Conservation (phyloP, 1,140 invertebrate species). For the Drosophila equinoxialis region DNA sequence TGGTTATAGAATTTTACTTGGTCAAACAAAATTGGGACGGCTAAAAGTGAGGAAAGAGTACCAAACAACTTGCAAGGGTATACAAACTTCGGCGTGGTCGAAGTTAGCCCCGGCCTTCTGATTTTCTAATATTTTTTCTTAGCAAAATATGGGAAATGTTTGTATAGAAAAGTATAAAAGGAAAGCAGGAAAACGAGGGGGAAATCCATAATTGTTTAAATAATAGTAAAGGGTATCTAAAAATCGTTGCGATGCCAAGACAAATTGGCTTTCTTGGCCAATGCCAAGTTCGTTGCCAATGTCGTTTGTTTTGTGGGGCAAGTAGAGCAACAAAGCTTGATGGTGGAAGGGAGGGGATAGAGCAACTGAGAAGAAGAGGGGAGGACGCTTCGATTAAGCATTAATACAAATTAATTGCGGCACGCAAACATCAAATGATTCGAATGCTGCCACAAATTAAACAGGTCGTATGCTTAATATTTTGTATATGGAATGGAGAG, state of each 20-base stretch:
- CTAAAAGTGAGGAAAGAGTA: too few species aligned
- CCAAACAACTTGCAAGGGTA: too few species aligned
- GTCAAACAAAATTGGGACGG: too few species aligned
- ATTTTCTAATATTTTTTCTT: too few species aligned
- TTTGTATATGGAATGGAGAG: background rate
- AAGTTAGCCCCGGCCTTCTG: too few species aligned
- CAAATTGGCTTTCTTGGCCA: background rate
- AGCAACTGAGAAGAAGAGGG: background rate
- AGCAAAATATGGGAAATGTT: too few species aligned
- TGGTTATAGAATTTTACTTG: too few species aligned
- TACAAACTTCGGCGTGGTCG: too few species aligned
- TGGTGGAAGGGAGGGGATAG: background rate
- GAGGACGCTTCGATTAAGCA: conserved; percentile 2
- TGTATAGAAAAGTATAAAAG: too few species aligned
- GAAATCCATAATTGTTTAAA: too few species aligned
- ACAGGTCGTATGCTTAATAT: conserved; percentile 15
- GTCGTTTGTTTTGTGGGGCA: conserved; percentile 58
- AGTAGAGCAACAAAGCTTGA: background rate
- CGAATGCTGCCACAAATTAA: conserved; percentile 10
- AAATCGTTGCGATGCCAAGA: too few species aligned
- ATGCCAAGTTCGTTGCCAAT: conserved; percentile 73
- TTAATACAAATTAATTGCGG: background rate
- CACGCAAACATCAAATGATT: conserved; percentile 28
- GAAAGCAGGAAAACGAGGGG: too few species aligned
- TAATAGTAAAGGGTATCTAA: background rate